A percentile compares a stretch with the other conserved stretches of the same genome.
Evolutionary conservation across 1,140 invertebrate species (phyloP).

Genomic region (Lamellibrachia luymesi): DNA sequence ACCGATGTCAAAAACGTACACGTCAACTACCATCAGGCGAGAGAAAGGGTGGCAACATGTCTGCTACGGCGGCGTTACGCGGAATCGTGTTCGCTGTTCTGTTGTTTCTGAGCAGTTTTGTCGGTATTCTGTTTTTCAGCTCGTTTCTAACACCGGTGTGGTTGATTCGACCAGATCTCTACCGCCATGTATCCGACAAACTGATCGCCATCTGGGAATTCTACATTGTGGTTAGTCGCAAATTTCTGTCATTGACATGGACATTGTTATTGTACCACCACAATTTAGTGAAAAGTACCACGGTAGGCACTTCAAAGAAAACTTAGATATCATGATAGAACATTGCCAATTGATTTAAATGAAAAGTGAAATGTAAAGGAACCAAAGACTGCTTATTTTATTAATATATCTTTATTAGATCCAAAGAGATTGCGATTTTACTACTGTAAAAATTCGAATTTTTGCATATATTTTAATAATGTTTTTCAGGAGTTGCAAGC

Average conservation of each 20-base stretch:
- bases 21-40: neutral
- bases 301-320: no score
- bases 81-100: neutral
- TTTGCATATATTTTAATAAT: no score
- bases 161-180: neutral
- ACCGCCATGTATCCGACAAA: neutral
- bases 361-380: no score
- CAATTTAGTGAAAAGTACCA: no score
- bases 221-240: conserved; percentile 8
- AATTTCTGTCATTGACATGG: neutral
- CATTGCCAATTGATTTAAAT: no score
- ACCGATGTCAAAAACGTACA: neutral
- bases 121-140: neutral
- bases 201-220: neutral
- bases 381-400: no score
- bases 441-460: no score
- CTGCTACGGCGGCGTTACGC: neutral
- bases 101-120: conserved; percentile 10
- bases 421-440: no score
- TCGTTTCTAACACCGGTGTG: neutral
- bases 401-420: no score
- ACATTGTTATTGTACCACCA: neutral
- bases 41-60: neutral
- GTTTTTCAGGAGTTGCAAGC: no score
- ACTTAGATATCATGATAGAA: no score